Conservation (phyloP, 2,888 invertebrate genomes). For the Parnassius mnemosyne region DNA sequence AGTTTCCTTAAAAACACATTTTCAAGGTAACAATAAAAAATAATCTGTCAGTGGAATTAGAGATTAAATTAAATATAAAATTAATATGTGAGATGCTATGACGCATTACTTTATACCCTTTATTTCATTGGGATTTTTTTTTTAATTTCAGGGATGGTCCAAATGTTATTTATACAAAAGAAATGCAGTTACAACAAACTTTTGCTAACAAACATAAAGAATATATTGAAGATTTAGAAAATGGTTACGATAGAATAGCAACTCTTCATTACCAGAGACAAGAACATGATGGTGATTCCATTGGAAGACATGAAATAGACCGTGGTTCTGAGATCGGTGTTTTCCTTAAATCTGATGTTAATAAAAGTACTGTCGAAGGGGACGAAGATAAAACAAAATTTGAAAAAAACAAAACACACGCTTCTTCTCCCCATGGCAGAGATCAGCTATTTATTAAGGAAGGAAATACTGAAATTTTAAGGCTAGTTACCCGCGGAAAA, state of each 20-base stretch:
- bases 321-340: conserved; percentile 84
- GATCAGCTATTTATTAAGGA: conserved; percentile 90
- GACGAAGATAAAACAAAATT: conserved; percentile 51
- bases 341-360: conserved; percentile 66
- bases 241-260: conserved; percentile 76
- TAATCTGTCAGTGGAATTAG: not conserved
- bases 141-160: conserved; percentile 71
- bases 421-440: conserved; percentile 72
- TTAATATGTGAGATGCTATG: not conserved
- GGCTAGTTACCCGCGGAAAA: conserved; percentile 87
- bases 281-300: conserved; percentile 86
- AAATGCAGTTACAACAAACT: conserved; percentile 76
- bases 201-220: conserved; percentile 77
- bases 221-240: conserved; percentile 81
- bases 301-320: conserved; percentile 88
- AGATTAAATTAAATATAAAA: not conserved
- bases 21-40: not conserved
- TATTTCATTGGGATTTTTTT: not conserved
- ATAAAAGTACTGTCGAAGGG: conserved; percentile 54
- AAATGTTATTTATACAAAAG: conserved; percentile 78
- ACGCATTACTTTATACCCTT: not conserved
- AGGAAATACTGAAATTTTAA: conserved; percentile 91
- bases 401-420: conserved; percentile 57
- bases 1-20: too few relatives aligned
- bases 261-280: conserved; percentile 69